Evolutionary conservation across 2,113 vertebrate species (phyloP).

Genomic region (Gallinago media): DNA sequence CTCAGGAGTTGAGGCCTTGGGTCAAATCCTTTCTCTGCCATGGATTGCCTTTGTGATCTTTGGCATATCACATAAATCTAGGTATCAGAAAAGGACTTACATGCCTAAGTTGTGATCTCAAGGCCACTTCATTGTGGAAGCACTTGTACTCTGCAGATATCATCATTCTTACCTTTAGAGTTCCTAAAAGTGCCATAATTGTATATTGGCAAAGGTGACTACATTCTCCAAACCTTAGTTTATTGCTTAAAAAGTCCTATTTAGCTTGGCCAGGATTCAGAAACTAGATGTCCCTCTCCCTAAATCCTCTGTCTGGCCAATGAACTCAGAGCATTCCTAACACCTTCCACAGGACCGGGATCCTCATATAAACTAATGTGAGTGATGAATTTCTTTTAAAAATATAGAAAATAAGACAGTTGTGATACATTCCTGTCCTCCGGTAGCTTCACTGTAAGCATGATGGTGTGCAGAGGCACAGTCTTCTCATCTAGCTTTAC

Average conservation of each 20-base stretch:
- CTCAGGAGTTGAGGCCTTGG: neutral
- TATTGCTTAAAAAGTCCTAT: neutral
- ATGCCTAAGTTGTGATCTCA: neutral
- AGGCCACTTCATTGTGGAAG: neutral
- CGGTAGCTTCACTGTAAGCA: neutral
- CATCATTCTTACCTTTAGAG: neutral
- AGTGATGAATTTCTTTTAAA: neutral
- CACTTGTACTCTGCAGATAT: neutral
- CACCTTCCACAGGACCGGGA: neutral
- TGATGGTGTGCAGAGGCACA: neutral
- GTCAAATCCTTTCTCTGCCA: conserved; percentile 6
- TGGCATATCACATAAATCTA: neutral
- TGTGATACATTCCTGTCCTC: neutral
- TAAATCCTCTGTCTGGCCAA: neutral
- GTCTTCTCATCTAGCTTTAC: neutral
- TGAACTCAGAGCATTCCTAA: neutral
- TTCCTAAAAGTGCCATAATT: neutral
- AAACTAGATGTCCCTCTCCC: neutral
- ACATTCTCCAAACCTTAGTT: neutral
- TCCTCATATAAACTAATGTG: neutral
- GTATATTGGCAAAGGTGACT: neutral
- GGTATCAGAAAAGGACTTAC: neutral
- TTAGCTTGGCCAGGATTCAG: neutral
- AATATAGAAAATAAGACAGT: neutral
- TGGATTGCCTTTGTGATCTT: neutral